These are phyloP conservation scores for Strix uralensis DNA, from an alignment of 2,113 vertebrate genomes.

Conservation along the genomic window DNA sequence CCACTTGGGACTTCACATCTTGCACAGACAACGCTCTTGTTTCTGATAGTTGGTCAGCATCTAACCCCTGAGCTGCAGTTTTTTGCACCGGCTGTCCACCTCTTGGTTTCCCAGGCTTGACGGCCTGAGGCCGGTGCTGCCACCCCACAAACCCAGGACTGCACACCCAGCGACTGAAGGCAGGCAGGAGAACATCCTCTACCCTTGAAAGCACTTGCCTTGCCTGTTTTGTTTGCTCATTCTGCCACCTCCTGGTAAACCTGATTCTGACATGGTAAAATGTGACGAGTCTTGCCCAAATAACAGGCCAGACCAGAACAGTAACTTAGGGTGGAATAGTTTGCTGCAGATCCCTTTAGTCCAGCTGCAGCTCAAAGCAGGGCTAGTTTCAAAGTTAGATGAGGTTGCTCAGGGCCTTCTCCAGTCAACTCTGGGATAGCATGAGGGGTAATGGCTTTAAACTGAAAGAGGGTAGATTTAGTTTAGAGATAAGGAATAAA, in stretches of 20 bases:
- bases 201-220: neutral
- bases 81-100: rapidly evolving
- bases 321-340: neutral
- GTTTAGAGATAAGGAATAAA: no score
- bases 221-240: neutral
- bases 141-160: neutral
- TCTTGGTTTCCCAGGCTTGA: neutral
- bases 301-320: neutral
- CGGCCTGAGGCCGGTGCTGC: neutral
- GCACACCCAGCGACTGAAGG: rapidly evolving
- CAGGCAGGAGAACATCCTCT: neutral
- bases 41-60: neutral
- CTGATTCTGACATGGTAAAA: neutral
- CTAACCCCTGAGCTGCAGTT: neutral
- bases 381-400: neutral
- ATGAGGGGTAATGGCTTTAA: no score
- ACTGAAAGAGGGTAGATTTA: no score
- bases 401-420: neutral
- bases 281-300: neutral
- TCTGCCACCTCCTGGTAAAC: constrained; percentile 68
- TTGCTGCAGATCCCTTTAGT: neutral
- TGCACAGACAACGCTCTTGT: neutral
- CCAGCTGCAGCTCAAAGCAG: neutral
- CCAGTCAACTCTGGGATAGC: neutral
- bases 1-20: rapidly evolving